Base-by-base conservation (phyloP, 64 coral and sea anemone genomes). In the Porites lutea region DNA sequence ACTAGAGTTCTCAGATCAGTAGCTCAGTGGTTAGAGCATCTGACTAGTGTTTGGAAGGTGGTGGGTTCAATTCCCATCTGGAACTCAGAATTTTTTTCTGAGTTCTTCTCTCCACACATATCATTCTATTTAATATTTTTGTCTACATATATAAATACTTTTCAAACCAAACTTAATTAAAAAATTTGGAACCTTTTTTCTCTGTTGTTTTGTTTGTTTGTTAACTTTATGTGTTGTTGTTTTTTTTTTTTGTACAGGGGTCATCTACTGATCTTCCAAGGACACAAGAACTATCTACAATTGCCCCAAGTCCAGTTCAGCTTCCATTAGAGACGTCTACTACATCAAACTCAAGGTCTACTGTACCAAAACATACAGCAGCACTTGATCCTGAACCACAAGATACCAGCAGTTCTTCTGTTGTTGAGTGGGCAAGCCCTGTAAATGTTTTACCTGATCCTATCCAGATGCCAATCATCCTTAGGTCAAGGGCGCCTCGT, bases 231-330 rank as follows among this genome's bases (percentile, higher is more conserved):
- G 27, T 37, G 27, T 37, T 1, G 8, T 2, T 54, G 9, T 23
- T 65, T 14, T 4, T 82, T 82, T 20, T 68, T 48, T 43, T 52
- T 22, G n/a, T 11, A 67, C 11, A 84, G 81, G 45, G 6, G 8
- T 18, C 27, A 19, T 49, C n/a, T 6, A 15, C 3, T 68, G 48
- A 48, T 49, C 81, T 52, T 8, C 81, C 81, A 84, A 65, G 7
- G 45, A 51, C 61, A 50, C 81, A 69, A 47, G 81, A 84, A 68
- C 79, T 82, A 5, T 84, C 62, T 52, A 8, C 63, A 53, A 22
- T 84, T 21, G 62, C 81, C 3, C 7, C 61, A 65, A 67, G 46
- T 20, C 63, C 48, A 52, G 81, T 37, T 13, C 46, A 84, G n/a
- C 61, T 5, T 45, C 7, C 2, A 13, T 7, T 4, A 51, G 47